Conservation (phyloP, 2,113 vertebrate species). For the Antennarius striatus region DNA sequence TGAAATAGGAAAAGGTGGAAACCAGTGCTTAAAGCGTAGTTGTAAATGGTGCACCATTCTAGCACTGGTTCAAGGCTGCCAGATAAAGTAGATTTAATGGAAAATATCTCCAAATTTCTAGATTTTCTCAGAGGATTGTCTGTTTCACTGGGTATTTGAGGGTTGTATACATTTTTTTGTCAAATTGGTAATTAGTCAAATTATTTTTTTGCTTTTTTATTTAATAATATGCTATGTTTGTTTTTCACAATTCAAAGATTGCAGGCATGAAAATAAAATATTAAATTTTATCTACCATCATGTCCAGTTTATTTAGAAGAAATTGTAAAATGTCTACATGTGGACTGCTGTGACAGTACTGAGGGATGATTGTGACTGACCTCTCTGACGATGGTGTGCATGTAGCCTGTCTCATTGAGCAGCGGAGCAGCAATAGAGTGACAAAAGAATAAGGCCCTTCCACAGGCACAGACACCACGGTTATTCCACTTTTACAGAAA, state of each 20-base stretch:
- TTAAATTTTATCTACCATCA: no score
- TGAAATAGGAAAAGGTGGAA: conserved; percentile 76
- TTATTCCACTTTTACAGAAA: conserved; percentile 54
- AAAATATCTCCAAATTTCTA: conserved; percentile 20
- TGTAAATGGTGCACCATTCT: conserved; percentile 68
- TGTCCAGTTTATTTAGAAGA: no score
- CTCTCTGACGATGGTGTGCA: conserved; percentile 43
- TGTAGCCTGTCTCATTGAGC: conserved; percentile 23
- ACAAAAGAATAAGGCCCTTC: conserved; percentile 62
- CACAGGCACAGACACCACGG: conserved; percentile 61
- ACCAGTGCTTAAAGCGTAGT: conserved; percentile 68
- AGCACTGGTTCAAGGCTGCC: conserved; percentile 74
- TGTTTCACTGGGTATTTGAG: conserved; percentile 18
- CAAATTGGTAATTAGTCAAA: neutral
- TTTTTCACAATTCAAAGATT: neutral
- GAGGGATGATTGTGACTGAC: conserved; percentile 41
- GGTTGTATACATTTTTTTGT: conserved; percentile 3
- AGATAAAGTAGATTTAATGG: conserved; percentile 49
- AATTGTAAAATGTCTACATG: neutral
- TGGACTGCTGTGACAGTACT: conserved; percentile 23
- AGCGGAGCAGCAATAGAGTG: conserved; percentile 25
- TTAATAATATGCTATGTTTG: neutral
- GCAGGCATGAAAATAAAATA: neutral
- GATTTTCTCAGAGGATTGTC: conserved; percentile 24
- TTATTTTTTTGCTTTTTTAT: conserved; percentile 1